These are phyloP conservation scores for Philaethria dido DNA, from an alignment of 2,888 invertebrate genomes.

Conservation along the genomic window DNA sequence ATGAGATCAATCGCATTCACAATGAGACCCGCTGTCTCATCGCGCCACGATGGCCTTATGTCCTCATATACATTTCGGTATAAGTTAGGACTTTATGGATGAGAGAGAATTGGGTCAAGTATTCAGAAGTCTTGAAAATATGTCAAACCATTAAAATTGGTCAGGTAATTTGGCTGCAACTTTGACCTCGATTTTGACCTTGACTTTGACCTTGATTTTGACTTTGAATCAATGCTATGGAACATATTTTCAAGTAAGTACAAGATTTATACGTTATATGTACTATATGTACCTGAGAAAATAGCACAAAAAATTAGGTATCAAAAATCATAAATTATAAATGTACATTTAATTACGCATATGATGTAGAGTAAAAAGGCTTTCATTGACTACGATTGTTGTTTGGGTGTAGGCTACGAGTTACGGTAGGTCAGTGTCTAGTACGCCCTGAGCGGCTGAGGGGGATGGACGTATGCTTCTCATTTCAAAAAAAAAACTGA, in stretches of 20 bases:
- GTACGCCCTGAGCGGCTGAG: conserved; percentile 12
- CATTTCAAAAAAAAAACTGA: neutral
- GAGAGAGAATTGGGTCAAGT: neutral
- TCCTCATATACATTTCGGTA: no score
- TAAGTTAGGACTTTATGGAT: neutral
- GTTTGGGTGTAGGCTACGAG: neutral
- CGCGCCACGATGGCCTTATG: no score
- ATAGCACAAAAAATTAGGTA: neutral
- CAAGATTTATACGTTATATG: no score
- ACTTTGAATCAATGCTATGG: no score
- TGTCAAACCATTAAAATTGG: neutral
- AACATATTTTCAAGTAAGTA: no score
- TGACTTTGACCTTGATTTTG: no score
- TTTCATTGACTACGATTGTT: conserved; percentile 5
- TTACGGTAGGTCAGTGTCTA: conserved; percentile 11
- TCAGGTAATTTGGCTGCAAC: no score
- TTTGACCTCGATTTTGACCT: no score
- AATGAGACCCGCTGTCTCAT: no score
- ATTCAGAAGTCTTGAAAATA: neutral
- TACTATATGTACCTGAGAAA: no score
- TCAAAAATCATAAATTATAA: neutral
- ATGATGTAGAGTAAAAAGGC: neutral
- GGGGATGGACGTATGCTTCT: neutral
- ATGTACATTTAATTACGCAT: neutral
- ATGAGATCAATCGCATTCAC: no score